Base-by-base conservation (phyloP, 1,140 invertebrate species). In the Drosophila rufa region DNA sequence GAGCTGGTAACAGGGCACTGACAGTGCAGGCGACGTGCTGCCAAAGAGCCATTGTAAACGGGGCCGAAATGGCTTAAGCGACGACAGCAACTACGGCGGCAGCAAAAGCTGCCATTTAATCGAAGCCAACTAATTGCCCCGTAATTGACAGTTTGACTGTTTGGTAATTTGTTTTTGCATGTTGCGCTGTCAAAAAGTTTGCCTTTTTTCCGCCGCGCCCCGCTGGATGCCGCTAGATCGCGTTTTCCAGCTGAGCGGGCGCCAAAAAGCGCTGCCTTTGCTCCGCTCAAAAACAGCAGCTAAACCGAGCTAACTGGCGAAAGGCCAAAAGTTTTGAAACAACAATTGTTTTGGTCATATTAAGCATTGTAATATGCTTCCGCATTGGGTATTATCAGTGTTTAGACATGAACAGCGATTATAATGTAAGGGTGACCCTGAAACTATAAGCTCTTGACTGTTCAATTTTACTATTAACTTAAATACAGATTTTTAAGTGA, bases 151-250 rank as follows among this genome's bases (percentile, higher is more conserved):
- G 81, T 70, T 85, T 90, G 85, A 90, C 81, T 73, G 70, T 67
- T 90, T 76, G 57, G 75, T 90, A 90, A 85, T 90, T 90, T 90
- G 85, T 90, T 90, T 89, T 82, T 90, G 81, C 85, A 90, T 90
- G 79, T 90, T 82, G 38, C 48, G 79, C 82, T 90, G 85, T 90
- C 85, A 85, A 58, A 90, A 90, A 90, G 51, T 89, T 89, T 75
- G 15, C 45, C 43, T 19, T 53, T 77, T 79, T 67, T 74, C 42
- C 36, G 3, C 50, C 67, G 22, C 43, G 30, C 48, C 17, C 8
- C 40, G 33, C 25, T 56, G 36, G 53, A 55, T 55, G 27, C 51
- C 27, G 12, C 19, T 38, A 55, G 19, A 59, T 70, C 69, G 53
- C 66, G 51, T 70, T 68, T 57, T 57, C 58, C 71, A 46, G 33